Conservation (phyloP, 2,113 vertebrate genomes). For the Pseudopipra pipra region DNA sequence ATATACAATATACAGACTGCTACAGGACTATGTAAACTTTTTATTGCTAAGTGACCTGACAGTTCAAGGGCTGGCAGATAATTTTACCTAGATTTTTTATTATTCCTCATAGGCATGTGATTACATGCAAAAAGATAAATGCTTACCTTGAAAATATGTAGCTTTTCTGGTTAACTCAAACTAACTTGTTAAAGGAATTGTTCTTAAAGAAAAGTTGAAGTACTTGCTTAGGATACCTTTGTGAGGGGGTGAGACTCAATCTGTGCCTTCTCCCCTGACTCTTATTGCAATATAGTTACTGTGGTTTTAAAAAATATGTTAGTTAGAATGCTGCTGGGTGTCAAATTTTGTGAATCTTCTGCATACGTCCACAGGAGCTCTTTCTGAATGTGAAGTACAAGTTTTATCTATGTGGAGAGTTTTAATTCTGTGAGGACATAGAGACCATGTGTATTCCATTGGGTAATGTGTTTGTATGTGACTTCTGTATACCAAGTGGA, state of each 20-base stretch:
- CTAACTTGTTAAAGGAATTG: conserved; percentile 22
- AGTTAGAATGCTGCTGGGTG: conserved; percentile 47
- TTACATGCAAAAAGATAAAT: background rate
- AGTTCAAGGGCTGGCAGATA: background rate
- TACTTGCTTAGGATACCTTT: background rate
- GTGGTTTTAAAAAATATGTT: conserved; percentile 38
- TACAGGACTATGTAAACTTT: background rate
- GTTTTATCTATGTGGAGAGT: conserved; percentile 63
- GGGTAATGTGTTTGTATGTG: conserved; percentile 79
- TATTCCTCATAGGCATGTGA: background rate
- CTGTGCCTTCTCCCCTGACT: background rate
- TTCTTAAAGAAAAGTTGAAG: conserved; percentile 29
- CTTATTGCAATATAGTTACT: conserved; percentile 49
- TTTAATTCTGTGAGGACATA: conserved; percentile 64
- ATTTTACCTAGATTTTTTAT: background rate
- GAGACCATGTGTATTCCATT: conserved; percentile 67
- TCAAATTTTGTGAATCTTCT: conserved; percentile 49
- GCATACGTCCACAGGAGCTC: conserved; percentile 29
- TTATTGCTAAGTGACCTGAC: background rate
- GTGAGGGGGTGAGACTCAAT: background rate
- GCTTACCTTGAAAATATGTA: background rate
- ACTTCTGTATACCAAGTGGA: conserved; percentile 77
- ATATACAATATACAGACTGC: background rate
- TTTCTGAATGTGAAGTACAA: conserved; percentile 64
- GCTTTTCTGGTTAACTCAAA: conserved; percentile 2